phyloP scores from a whole-genome alignment of 2,113 vertebrate species.

The Pelmatolapia mariae region DNA sequence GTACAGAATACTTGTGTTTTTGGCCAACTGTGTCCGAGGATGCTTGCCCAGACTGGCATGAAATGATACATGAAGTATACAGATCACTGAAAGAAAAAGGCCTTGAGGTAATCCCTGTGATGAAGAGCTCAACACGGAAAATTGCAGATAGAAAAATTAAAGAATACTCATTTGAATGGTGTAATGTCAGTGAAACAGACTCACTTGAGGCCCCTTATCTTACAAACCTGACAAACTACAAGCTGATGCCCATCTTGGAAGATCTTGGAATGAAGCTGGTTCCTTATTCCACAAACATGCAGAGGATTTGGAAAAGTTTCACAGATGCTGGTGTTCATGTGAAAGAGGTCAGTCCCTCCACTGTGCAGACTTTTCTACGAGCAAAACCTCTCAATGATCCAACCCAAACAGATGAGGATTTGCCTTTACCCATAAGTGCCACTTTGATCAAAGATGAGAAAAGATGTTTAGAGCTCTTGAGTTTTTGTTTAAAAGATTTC shows the following conservation, averaged over 20 bases:
- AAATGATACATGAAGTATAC: slow-evolving; percentile 70
- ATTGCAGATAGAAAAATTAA: rapidly evolving
- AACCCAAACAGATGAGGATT: not conserved
- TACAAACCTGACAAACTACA: too few relatives aligned
- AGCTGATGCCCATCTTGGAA: too few relatives aligned
- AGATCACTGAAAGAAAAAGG: slow-evolving; percentile 39
- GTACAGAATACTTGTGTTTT: too few relatives aligned
- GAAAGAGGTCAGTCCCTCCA: slow-evolving; percentile 37
- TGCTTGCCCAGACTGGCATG: slow-evolving; percentile 62
- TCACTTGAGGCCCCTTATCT: slow-evolving; percentile 46
- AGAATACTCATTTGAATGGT: slow-evolving; percentile 52
- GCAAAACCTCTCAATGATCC: slow-evolving; percentile 60
- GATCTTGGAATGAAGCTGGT: slow-evolving; percentile 74
- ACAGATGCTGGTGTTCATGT: slow-evolving; percentile 46
- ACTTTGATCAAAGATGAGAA: slow-evolving; percentile 54
- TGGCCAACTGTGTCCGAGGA: too few relatives aligned
- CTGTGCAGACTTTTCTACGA: slow-evolving; percentile 66
- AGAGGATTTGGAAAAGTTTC: slow-evolving; percentile 44
- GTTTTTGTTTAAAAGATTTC: slow-evolving; percentile 39
- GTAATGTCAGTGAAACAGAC: slow-evolving; percentile 32
- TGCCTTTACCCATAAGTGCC: slow-evolving; percentile 62
- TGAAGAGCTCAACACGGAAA: not conserved
- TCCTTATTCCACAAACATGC: not conserved
- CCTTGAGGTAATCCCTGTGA: slow-evolving; percentile 70
- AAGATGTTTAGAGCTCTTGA: slow-evolving; percentile 59